Evolutionary conservation across 2,113 vertebrate species (phyloP), one percentile per base, ranked within the genome.

Genomic region (Nycticryphes semicollaris): DNA sequence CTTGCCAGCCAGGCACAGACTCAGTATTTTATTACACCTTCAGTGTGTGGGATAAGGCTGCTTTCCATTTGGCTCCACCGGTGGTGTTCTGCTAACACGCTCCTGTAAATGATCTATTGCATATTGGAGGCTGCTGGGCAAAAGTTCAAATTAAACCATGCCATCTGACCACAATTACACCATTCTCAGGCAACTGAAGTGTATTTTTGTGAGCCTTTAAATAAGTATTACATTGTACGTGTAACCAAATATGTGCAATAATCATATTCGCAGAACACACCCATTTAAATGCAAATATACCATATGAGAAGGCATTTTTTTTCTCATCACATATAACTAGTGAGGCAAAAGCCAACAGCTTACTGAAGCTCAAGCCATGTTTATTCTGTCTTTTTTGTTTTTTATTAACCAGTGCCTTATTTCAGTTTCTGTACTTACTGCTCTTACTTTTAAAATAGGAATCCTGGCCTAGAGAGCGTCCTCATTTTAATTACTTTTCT

Each of bases 151-250:
- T 72, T 33, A 91, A 92, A 9, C 79, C 82, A 79, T 94, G 92
- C 91, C 96, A 94, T 84, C 56, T 96, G 96, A 96, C 93, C 97
- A 95, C 91, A 97, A 63, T 94, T 62, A 84, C 85, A 93, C 50
- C 91, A 70, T 69, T 95, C 92, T 72, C 82, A 80, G 85, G 93
- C 92, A 95, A 63, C 85, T 56, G 31, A 47, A 93, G 64, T 35
- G 88, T 63, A 14, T 86, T 93, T 94, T 28, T 84, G 84, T 70
- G 85, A 95, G 64, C 64, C 79, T 88, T 86, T 92, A 82, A 90
- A 54, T 68, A 90, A 93, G 90, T 72, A 47, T 27, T 66, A 66
- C 79, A 19, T 17, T 53, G 81, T 45, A 56, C 75, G 1, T 59
- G 90, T 54, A 94, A 93, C 87, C 90, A 51, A 95, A 74, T 84